Percentiles rank a stretch among this genome's conserved stretches.
Evolutionary conservation across 2,797 vertebrate genomes (phyloP).

Genomic region (Enteromius radiatus): DNA sequence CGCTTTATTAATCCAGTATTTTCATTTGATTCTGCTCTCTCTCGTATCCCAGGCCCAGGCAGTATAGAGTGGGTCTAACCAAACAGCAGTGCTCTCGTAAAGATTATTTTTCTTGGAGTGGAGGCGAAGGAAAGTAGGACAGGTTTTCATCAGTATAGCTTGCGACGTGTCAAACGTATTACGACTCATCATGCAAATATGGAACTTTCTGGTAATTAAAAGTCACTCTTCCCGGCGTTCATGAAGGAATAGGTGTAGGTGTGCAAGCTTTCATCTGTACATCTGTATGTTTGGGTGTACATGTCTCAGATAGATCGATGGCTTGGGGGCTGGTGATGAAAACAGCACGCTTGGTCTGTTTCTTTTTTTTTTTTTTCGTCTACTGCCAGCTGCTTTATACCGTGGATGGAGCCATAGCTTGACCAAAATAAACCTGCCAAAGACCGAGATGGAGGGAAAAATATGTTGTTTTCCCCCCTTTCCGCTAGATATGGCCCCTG

Average conservation of each 20-base stretch:
- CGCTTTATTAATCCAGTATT: conserved; percentile 29
- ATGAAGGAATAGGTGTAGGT: conserved; percentile 34
- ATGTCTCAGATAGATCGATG: conserved; percentile 49
- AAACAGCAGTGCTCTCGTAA: conserved; percentile 67
- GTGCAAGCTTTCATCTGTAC: conserved; percentile 32
- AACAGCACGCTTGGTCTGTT: conserved; percentile 73
- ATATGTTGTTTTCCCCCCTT: not conserved
- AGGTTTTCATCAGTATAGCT: conserved; percentile 57
- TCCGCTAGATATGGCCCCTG: conserved; percentile 67
- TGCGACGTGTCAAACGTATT: conserved; percentile 50
- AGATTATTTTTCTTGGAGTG: conserved; percentile 70
- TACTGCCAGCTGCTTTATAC: conserved; percentile 72
- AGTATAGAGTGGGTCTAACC: conserved; percentile 62
- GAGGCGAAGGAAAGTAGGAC: conserved; percentile 64
- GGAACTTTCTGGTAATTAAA: conserved; percentile 58
- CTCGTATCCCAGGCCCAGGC: conserved; percentile 63
- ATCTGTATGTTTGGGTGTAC: conserved; percentile 35
- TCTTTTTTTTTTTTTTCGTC: conserved; percentile 73
- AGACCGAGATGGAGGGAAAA: conserved; percentile 48
- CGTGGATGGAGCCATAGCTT: conserved; percentile 67
- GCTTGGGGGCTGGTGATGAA: conserved; percentile 56
- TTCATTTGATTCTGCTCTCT: conserved; percentile 47
- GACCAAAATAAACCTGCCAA: conserved; percentile 75
- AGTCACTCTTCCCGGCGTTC: conserved; percentile 29
- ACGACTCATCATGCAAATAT: conserved; percentile 50